Percentiles rank a stretch among this genome's conserved stretches.
These are phyloP conservation scores for Drosophila koepferae DNA, from an alignment of 2,888 invertebrate genomes.

Conservation along the genomic window DNA sequence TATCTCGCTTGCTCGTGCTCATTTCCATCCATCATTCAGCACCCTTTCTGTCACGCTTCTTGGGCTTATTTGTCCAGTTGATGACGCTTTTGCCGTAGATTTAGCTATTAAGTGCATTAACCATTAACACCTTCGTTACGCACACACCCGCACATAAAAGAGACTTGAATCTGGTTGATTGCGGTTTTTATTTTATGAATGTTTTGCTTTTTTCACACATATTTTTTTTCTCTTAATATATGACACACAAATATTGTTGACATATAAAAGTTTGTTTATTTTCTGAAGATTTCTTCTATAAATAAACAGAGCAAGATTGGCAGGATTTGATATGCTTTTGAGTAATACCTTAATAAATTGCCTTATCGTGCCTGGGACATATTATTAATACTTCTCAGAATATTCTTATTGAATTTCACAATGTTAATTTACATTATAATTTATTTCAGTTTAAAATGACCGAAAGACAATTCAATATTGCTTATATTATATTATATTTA, in stretches of 20 bases:
- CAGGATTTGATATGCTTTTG: background rate
- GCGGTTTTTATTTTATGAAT: constrained; percentile 51
- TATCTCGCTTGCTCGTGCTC: constrained; percentile 4
- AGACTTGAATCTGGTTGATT: constrained; percentile 33
- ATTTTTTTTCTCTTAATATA: constrained; percentile 22
- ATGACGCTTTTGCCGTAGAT: constrained; percentile 43
- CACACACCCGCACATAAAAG: constrained; percentile 27
- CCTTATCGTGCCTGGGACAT: background rate
- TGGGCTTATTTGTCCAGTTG: constrained; percentile 52
- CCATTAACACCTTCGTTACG: constrained; percentile 62
- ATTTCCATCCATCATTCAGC: constrained; percentile 1
- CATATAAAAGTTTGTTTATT: constrained; percentile 22
- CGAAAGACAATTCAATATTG: background rate
- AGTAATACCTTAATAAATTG: background rate
- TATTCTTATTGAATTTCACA: background rate
- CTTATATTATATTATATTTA: too few relatives aligned
- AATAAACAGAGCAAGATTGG: constrained; percentile 21
- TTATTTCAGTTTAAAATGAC: background rate
- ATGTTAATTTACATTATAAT: background rate
- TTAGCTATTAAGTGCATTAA: constrained; percentile 59
- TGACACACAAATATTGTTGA: constrained; percentile 16
- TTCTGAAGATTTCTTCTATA: constrained; percentile 18
- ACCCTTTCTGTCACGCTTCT: constrained; percentile 20
- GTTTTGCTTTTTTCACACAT: constrained; percentile 36
- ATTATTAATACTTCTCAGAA: background rate